Evolutionary conservation across 2,888 invertebrate genomes (phyloP), one percentile per base, ranked within the genome.

Genomic region (Atethmia centrago): DNA sequence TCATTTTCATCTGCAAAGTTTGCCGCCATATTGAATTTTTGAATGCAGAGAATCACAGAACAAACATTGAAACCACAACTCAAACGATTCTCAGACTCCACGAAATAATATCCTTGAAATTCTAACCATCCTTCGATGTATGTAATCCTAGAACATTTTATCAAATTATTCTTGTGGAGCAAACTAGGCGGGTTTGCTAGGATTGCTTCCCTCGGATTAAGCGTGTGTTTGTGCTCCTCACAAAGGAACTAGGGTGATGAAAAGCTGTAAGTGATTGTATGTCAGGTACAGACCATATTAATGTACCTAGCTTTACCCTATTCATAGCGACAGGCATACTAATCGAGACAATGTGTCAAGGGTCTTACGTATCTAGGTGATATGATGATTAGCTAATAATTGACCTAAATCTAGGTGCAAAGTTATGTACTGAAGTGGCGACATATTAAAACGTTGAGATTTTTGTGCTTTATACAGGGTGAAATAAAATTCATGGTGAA

Each of bases 221-320:
- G 12, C 56, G 16, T 64, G 19, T 67, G 67, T 83, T 83, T 81
- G 56, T 79, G 61, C 64, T 53, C 28, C 42, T 28, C 36, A 71
- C 74, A 83, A 80, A 83, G 83, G 66, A 80, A 71, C 63, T 55
- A 51, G 74, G 59, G n/a, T 70, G 80, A 71, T 74, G 74, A 71
- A 74, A 70, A 61, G 45, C 56, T 83, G 66, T 62, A 53, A 70
- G 63, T 79, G 19, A 78, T 61, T 58, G 63, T 59, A 67, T 31
- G 67, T 55, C 56, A 53, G 25, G 66, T 66, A 62, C 21, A 25
- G n/a, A 36, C 40, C 12, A 49, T 14, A n/a, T n/a, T n/a, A 45
- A 58, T 36, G 51, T 31, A 76, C 40, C 28, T 49, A 59, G 28
- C 28, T 51, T 56, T 55, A 40, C 36, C 21, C 9, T 68, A 51